These are phyloP conservation scores for Gambusia yucatana DNA, from an alignment of 2,797 vertebrate genomes.

Conservation along the genomic window DNA sequence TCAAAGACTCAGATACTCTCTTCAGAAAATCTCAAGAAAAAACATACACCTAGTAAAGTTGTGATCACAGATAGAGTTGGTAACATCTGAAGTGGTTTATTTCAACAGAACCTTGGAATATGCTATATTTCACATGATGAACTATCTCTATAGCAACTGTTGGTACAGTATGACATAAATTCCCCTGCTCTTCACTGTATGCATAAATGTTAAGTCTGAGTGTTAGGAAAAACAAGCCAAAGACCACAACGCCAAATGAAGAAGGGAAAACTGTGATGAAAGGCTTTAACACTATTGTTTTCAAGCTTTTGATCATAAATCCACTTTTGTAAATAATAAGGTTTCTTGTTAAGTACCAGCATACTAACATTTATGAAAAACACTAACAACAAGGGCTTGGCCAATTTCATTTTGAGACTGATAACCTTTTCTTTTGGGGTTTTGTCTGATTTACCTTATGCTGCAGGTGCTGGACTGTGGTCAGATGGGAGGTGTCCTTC, in stretches of 20 bases:
- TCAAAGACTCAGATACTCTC: constrained; percentile 56
- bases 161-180: constrained; percentile 35
- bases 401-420: background rate
- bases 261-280: constrained; percentile 56
- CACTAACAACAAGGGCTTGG: background rate
- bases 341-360: background rate
- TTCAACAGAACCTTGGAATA: constrained; percentile 31
- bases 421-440: background rate
- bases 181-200: constrained; percentile 25
- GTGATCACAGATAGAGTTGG: constrained; percentile 39
- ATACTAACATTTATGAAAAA: background rate
- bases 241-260: constrained; percentile 57
- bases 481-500: background rate
- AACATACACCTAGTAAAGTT: constrained; percentile 43
- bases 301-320: background rate
- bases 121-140: constrained; percentile 23
- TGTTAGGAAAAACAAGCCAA: constrained; percentile 56
- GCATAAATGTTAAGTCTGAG: constrained; percentile 42
- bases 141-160: constrained; percentile 22
- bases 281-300: constrained; percentile 9
- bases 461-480: background rate
- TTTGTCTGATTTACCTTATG: background rate
- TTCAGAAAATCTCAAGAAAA: constrained; percentile 44
- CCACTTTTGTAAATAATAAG: background rate
- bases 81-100: constrained; percentile 18